Percentiles rank a stretch among this genome's conserved stretches.
phyloP scores from a whole-genome alignment of 2,888 invertebrate genomes.

The Clivina fossor region DNA sequence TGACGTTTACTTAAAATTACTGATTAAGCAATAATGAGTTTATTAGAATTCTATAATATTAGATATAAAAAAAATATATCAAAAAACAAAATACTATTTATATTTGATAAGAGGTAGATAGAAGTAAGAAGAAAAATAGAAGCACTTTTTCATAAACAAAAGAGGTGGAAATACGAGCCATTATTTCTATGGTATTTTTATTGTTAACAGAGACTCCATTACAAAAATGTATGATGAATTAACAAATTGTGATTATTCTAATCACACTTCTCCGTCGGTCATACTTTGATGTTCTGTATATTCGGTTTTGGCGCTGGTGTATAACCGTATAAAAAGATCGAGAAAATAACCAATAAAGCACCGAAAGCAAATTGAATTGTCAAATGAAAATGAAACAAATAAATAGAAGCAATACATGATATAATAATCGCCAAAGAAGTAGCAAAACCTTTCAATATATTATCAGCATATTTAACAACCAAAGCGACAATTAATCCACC shows the following conservation, averaged over 20 bases:
- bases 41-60: no score
- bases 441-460: constrained; percentile 97
- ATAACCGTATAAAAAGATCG: constrained; percentile 92
- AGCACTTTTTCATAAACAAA: no score
- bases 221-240: constrained; percentile 2
- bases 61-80: no score
- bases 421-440: constrained; percentile 96
- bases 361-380: constrained; percentile 86
- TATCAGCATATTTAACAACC: constrained; percentile 99
- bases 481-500: constrained; percentile 97
- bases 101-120: no score
- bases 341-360: constrained; percentile 84
- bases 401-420: constrained; percentile 91
- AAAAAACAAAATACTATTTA: no score
- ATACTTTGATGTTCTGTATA: constrained; percentile 31
- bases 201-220: no score
- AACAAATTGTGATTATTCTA: constrained; percentile 15
- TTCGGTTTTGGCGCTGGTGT: constrained; percentile 55
- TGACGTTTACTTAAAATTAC: no score
- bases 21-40: no score
- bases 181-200: no score
- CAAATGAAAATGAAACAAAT: constrained; percentile 85
- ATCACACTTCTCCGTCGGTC: constrained; percentile 26
- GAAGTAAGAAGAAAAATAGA: no score
- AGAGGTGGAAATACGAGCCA: no score